phyloP scores from a whole-genome alignment of 1,140 invertebrate genomes.

The Chrysoperla carnea region DNA sequence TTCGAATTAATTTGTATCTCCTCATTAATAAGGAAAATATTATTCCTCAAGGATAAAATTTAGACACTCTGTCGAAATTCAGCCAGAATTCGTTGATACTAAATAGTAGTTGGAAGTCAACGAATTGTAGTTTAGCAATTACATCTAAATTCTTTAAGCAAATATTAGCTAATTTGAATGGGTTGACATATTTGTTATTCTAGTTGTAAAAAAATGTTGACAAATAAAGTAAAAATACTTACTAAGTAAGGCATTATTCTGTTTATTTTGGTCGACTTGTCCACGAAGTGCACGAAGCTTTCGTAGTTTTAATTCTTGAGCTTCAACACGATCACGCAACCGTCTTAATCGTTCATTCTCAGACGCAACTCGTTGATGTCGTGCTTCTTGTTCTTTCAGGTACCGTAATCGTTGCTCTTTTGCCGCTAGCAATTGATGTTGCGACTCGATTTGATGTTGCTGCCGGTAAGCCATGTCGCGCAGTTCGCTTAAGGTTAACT shows the following conservation, averaged over 20 bases:
- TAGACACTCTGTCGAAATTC: too few species aligned
- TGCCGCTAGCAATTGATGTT: conserved; percentile 76
- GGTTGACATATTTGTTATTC: too few species aligned
- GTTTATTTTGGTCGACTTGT: conserved; percentile 80
- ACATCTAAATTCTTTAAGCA: too few species aligned
- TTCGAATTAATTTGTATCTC: too few species aligned
- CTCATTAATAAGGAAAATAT: too few species aligned
- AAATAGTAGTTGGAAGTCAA: too few species aligned
- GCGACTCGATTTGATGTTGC: conserved; percentile 89
- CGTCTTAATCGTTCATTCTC: conserved; percentile 75
- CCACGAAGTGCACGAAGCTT: conserved; percentile 76
- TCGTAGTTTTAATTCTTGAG: conserved; percentile 83
- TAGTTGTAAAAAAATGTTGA: too few species aligned
- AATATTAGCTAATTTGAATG: too few species aligned
- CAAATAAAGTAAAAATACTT: conserved; percentile 46
- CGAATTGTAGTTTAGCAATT: too few species aligned
- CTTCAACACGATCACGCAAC: conserved; percentile 77
- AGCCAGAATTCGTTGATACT: too few species aligned
- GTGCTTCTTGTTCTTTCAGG: conserved; percentile 80
- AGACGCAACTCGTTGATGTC: conserved; percentile 64
- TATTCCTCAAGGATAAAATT: too few species aligned
- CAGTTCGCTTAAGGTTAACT: conserved; percentile 79
- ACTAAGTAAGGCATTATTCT: conserved; percentile 83
- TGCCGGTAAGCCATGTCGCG: conserved; percentile 90
- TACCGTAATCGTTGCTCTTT: conserved; percentile 86